Evolutionary conservation across 2,113 vertebrate genomes (phyloP).

Genomic region (Colistium nudipinnis): DNA sequence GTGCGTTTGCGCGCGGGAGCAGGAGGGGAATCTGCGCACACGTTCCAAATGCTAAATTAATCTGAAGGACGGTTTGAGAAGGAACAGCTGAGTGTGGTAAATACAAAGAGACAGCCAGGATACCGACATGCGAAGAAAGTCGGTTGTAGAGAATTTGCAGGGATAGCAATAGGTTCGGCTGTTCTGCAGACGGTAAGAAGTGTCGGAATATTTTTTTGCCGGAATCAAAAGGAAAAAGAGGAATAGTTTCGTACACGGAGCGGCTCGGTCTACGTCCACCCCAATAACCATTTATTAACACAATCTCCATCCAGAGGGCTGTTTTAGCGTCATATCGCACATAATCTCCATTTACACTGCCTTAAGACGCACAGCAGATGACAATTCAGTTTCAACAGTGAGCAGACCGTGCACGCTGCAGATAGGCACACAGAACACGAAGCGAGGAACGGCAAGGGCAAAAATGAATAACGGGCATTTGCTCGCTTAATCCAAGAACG

Average conservation of each 20-base stretch:
- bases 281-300: no score
- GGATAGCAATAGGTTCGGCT: no score
- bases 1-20: constrained; percentile 27
- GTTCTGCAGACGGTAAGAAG: not conserved
- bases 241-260: no score
- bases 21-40: constrained; percentile 41
- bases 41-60: no score
- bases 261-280: no score
- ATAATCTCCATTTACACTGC: not conserved
- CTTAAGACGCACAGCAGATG: not conserved
- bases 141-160: no score
- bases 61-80: constrained; percentile 21
- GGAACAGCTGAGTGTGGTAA: not conserved
- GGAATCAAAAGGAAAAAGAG: constrained; percentile 24
- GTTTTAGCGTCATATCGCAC: not conserved
- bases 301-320: not conserved
- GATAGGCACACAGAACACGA: not conserved
- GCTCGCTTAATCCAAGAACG: no score
- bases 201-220: constrained; percentile 19
- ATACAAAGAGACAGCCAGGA: no score
- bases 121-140: no score
- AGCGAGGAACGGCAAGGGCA: not conserved
- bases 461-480: no score
- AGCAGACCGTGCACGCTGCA: not conserved
- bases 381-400: not conserved